Base-by-base conservation (phyloP, 2,888 invertebrate species). In the Lasioglossum calceatum region DNA sequence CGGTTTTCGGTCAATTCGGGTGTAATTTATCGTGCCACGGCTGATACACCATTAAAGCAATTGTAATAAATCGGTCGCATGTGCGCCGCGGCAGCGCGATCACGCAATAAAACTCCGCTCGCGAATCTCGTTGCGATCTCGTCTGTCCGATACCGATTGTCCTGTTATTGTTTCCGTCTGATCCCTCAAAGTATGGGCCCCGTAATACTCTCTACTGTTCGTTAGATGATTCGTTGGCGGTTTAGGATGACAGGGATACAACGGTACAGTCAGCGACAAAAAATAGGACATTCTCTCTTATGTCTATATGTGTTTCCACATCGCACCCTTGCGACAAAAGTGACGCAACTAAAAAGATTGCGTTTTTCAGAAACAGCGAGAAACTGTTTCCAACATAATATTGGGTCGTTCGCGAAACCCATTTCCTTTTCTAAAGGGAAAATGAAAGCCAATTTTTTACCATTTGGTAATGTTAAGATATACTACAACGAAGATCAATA, bases 1-100 rank as follows among this genome's bases (percentile, higher is more conserved):
- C 84, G 84, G 79, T 84, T 87, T 77, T 87, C 87, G 87, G 87
- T 87, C 87, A 82, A 87, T 87, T 81, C 77, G 54, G 75, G 72
- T 77, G 77, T 77, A 79, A 87, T 87, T 87, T 87, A 87, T 87
- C 84, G 87, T 10, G 58, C 64, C 16, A 23, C 71, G 36, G n/a
- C 79, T 73, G 88, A 87, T 87, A 82, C 88, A 81, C 81, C 80
- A 85, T 85, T 87, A 79, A 79, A 77, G 77, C 87, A 67, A 82
- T 87, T 81, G 79, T 79, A 84, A 81, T 87, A 84, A 87, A 87
- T 84, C 87, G 79, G 54, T 14, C 27, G 79, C 39, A 58, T 67
- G 67, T 67, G 67, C 54, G 54, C 8, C 23, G 19, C 50, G 50
- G 54, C 23, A n/a, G 72, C 4, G 76, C 54, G 75, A 32, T 54